Evolutionary conservation across 2,113 vertebrate genomes (phyloP).

Genomic region (Lathamus discolor): DNA sequence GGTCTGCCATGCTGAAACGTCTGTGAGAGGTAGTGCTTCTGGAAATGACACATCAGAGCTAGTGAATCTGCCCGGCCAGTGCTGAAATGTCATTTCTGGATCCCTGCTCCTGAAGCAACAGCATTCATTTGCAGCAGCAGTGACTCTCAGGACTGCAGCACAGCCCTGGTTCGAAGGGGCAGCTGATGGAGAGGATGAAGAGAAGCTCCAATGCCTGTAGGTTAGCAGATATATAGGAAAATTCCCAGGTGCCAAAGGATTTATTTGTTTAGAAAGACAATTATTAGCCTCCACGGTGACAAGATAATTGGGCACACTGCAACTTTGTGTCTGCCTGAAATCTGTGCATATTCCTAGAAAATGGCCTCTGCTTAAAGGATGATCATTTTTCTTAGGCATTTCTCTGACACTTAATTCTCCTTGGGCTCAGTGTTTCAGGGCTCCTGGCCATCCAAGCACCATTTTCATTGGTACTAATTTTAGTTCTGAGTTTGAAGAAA

Average conservation of each 20-base stretch:
- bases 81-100: constrained; percentile 9
- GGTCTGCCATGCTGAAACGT: constrained; percentile 20
- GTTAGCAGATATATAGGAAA: not conserved
- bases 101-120: not conserved
- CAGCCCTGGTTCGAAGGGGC: accelerated
- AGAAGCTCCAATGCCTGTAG: not conserved
- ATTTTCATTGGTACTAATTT: not conserved
- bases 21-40: constrained; percentile 15
- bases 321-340: not conserved
- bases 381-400: not conserved
- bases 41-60: constrained; percentile 19
- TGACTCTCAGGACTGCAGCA: not conserved
- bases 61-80: not conserved
- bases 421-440: not conserved
- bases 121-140: not conserved
- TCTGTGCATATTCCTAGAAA: not conserved
- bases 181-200: accelerated
- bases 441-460: not conserved
- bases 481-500: not conserved
- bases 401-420: not conserved
- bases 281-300: not conserved
- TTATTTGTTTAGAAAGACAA: not conserved
- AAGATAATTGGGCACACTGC: not conserved
- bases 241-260: not conserved
- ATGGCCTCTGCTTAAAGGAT: not conserved